Evolutionary conservation across 2,113 vertebrate species (phyloP).

Genomic region (Dascyllus trimaculatus): DNA sequence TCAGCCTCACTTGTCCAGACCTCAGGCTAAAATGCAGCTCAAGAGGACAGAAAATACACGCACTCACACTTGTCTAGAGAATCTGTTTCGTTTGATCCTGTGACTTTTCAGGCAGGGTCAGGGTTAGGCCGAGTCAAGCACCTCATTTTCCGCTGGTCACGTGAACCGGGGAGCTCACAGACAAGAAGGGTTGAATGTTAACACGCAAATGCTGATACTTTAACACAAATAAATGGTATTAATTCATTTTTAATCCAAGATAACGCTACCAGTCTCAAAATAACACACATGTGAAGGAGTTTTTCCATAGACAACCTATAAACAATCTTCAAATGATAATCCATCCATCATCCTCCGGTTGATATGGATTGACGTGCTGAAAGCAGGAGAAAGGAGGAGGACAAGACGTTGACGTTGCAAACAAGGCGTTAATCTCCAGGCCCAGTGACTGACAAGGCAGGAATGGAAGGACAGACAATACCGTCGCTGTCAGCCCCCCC

Average conservation of each 20-base stretch:
- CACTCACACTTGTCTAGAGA: constrained; percentile 51
- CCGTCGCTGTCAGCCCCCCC: constrained; percentile 3
- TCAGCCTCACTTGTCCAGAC: constrained; percentile 57
- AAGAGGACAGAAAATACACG: constrained; percentile 20
- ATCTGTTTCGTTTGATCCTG: constrained; percentile 62
- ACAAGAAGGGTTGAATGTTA: constrained; percentile 4
- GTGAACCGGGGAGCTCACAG: neutral
- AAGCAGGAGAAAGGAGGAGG: constrained; percentile 24
- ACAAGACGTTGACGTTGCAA: constrained; percentile 24
- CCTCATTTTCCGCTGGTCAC: constrained; percentile 19
- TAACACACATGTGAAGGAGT: neutral
- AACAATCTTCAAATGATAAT: neutral
- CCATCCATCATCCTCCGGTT: neutral
- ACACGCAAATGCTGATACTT: neutral
- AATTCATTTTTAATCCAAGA: too few species aligned
- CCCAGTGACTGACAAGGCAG: constrained; percentile 25
- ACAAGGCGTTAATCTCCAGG: constrained; percentile 25
- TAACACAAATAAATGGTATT: neutral
- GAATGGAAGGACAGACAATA: constrained; percentile 35
- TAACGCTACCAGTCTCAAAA: neutral
- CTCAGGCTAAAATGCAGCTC: constrained; percentile 38
- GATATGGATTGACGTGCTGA: neutral
- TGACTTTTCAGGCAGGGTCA: constrained; percentile 50
- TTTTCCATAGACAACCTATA: neutral
- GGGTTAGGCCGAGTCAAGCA: constrained; percentile 49